Evolutionary conservation across 1,140 invertebrate species (phyloP), one percentile per base, ranked within the genome.

Genomic region (Conus ventricosus): DNA sequence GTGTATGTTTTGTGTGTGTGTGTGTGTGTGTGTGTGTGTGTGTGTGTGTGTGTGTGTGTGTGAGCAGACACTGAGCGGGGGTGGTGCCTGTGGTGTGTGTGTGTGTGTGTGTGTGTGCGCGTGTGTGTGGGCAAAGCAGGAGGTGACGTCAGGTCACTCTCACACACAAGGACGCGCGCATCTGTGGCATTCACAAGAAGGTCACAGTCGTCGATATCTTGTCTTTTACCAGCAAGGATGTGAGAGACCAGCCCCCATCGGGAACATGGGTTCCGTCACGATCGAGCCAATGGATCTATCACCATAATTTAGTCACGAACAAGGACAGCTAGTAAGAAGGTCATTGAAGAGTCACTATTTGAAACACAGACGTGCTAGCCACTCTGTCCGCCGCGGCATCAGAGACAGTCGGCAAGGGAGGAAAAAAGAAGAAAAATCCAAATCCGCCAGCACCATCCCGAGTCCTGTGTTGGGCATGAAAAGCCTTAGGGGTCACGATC

Each of bases 371-470:
- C 10, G 60, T 20, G 60, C 17, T 0, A 63, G 60, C 60, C 60
- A 63, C 60, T 13, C 60, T 13, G 17, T 63, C 60, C 60, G 60
- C 10, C 10, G 60, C 39, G 39, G 39, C 39, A 63, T 20, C 60
- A 85, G 84, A 11, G 84, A 53, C 25, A 85, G 84, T 2, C 54
- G 17, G 25, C 88, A 93, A 91, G 92, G 88, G 91, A 91, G 91
- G 84, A 90, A 94, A 93, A 91, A 95, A 87, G 92, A 91, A 27
- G 25, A 71, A 20, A 90, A 27, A 5, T 20, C 60, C 60, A 11
- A 63, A 63, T 13, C 60, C 20, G 67, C 20, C 11, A 71, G 6
- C 15, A 17, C 20, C 67, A 20, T 60, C 4, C 57, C 57, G 8
- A 8, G 67, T 71, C 20, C 11, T 51, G 51, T 39, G 71, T 71